Conservation (phyloP, 2,113 vertebrate genomes). For the Serilophus lunatus region DNA sequence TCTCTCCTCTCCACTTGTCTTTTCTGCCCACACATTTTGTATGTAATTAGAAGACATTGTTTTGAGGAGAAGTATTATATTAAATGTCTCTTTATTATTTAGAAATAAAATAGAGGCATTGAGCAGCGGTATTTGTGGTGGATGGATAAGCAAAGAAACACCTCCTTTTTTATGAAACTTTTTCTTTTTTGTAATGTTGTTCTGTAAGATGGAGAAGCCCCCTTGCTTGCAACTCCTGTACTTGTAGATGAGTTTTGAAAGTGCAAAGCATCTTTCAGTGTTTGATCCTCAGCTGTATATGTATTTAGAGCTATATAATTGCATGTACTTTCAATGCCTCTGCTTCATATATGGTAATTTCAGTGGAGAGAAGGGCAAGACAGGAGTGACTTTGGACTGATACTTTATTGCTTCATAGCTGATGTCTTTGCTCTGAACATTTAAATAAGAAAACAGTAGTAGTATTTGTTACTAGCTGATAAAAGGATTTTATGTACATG, state of each 20-base stretch:
- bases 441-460: background rate
- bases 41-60: background rate
- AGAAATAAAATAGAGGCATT: background rate
- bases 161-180: background rate
- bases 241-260: background rate
- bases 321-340: background rate
- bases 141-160: background rate
- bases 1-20: background rate
- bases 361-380: background rate
- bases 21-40: rapidly evolving
- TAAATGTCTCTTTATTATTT: background rate
- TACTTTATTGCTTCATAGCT: background rate
- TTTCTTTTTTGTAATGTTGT: background rate
- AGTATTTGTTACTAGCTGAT: background rate
- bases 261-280: background rate
- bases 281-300: background rate
- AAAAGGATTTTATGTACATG: background rate
- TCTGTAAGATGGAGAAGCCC: background rate
- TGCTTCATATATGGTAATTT: background rate
- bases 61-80: background rate
- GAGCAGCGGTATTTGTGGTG: background rate
- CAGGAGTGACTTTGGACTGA: background rate
- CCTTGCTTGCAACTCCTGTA: background rate
- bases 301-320: background rate
- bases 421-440: background rate